These are phyloP conservation scores for Gymnocheta viridis DNA, from an alignment of 2,888 invertebrate species.

Conservation along the genomic window DNA sequence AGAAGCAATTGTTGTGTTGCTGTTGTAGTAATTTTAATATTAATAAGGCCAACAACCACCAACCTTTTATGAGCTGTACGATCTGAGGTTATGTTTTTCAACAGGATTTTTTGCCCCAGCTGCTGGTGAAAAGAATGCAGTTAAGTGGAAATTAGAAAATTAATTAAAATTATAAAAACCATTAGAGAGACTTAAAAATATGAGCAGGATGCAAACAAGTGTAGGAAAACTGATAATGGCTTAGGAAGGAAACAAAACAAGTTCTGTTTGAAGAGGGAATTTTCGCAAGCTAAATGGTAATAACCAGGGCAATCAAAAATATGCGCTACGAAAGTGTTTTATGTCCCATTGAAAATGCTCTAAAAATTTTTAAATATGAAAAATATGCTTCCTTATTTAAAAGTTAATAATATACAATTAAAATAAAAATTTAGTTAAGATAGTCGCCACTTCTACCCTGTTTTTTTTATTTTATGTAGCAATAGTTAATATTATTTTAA, in stretches of 20 bases:
- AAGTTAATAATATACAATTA: too few species aligned
- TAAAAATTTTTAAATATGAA: too few species aligned
- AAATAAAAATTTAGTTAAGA: too few species aligned
- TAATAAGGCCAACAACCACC: constrained; percentile 42
- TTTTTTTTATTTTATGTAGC: too few species aligned
- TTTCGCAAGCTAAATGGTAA: too few species aligned
- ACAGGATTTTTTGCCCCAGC: constrained; percentile 26
- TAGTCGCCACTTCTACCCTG: too few species aligned
- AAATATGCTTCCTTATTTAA: too few species aligned
- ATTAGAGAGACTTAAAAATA: neutral
- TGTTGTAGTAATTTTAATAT: constrained; percentile 29
- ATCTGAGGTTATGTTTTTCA: constrained; percentile 67
- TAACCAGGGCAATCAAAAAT: too few species aligned
- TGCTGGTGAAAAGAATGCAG: constrained; percentile 55
- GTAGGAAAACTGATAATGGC: neutral
- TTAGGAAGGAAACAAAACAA: too few species aligned
- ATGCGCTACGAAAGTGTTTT: too few species aligned
- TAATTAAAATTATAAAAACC: constrained; percentile 71
- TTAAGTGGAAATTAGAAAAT: constrained; percentile 72
- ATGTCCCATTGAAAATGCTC: too few species aligned
- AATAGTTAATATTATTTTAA: too few species aligned
- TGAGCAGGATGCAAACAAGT: neutral
- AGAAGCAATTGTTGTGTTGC: constrained; percentile 19
- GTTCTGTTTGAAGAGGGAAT: neutral
- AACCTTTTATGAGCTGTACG: constrained; percentile 70